Base-by-base conservation (phyloP, 2,797 vertebrate genomes). In the Dendrocincla tyrannina region DNA sequence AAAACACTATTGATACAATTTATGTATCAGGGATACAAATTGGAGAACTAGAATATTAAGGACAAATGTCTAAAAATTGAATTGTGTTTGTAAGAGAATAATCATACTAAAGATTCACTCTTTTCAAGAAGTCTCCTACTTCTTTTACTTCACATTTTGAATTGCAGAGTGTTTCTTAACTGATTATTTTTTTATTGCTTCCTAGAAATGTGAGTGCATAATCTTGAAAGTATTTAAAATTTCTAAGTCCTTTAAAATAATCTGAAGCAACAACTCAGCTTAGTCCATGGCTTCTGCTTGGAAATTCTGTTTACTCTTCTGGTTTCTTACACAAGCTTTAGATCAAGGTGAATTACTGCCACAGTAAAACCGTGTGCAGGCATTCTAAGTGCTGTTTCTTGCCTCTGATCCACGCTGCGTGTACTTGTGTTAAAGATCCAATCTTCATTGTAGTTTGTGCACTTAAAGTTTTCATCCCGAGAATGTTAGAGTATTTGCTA, bases 341-440 rank as follows among this genome's bases (percentile, higher is more conserved):
- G 74, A 56, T 95, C 89, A 84, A 73, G 67, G 41, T 86, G 76
- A 95, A 82, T 94, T 89, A 93, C 39, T 89, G 77, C 66, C 32
- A 28, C 33, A 63, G 44, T 75, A 92, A 89, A 84, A 55, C 32
- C 68, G 17, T 41, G n/a, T 60, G 52, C 32, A 87, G 63, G 74
- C 59, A 56, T 62, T 92, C 37, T 17, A 42, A 53, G 80, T 49
- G 44, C 44, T 70, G 44, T 80, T 73, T 94, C 59, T 79, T 76
- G 46, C 35, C 30, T 91, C 58, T 74, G 28, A 78, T 69, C 58
- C 17, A 18, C 59, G 23, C 32, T 1, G 0, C 73, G 6, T 39
- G 25, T 79, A 59, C 52, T 78, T 85, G 25, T 50, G 32, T 68
- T 89, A 58, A 92, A 85, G 64, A 76, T 35, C 16, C 41, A 78